These are phyloP conservation scores for Nyctereutes procyonoides DNA, from an alignment of 2,113 vertebrate genomes.

Conservation along the genomic window DNA sequence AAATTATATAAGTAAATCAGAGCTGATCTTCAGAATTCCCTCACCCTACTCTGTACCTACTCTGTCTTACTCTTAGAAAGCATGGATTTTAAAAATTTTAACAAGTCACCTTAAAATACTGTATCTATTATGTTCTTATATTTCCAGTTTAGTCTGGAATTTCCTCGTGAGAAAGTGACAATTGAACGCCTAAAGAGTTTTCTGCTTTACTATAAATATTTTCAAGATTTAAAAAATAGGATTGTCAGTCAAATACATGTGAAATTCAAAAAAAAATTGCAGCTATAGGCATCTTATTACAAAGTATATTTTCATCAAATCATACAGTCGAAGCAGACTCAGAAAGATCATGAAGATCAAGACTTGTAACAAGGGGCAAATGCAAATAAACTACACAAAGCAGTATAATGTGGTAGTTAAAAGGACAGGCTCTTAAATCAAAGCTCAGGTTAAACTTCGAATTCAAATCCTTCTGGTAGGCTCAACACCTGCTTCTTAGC, in stretches of 20 bases:
- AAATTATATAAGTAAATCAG: constrained; percentile 21
- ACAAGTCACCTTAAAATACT: constrained; percentile 33
- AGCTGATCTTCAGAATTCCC: neutral
- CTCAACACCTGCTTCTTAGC: neutral
- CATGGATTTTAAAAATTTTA: neutral
- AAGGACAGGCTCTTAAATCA: neutral
- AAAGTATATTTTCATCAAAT: constrained; percentile 39
- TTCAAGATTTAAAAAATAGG: constrained; percentile 35
- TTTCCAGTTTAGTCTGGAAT: constrained; percentile 16
- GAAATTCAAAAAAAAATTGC: neutral
- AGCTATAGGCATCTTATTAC: neutral
- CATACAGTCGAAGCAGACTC: constrained; percentile 25
- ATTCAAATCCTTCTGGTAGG: constrained; percentile 31
- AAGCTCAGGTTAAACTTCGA: constrained; percentile 30
- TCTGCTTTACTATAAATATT: constrained; percentile 10
- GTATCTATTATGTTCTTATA: constrained; percentile 5
- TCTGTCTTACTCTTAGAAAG: neutral
- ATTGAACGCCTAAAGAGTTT: neutral
- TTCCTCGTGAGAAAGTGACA: neutral
- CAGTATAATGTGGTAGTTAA: neutral
- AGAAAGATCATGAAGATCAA: constrained; percentile 50
- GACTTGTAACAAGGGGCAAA: neutral
- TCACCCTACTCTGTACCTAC: neutral
- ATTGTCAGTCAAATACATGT: neutral
- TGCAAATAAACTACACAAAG: neutral